Percentiles rank a stretch among this genome's conserved stretches.
These are phyloP conservation scores for Vulpes ferrilata DNA, from an alignment of 2,113 vertebrate species.

Conservation along the genomic window DNA sequence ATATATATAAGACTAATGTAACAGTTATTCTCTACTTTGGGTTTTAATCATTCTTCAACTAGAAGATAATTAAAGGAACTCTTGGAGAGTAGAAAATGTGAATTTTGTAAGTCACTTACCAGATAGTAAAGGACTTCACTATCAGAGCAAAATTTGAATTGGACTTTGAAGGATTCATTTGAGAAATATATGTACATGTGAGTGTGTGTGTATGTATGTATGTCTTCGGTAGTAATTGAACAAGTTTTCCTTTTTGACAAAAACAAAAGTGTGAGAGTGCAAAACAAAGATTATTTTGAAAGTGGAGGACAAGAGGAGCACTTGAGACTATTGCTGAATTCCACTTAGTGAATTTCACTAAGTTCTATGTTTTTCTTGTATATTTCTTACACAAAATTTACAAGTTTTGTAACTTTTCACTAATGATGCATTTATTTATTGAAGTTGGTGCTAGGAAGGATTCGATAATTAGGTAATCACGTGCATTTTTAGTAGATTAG, in stretches of 20 bases:
- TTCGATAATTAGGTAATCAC: not conserved
- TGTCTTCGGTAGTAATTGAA: not conserved
- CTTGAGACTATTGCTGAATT: no score
- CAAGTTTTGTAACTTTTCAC: not conserved
- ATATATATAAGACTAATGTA: not conserved
- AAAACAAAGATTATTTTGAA: not conserved
- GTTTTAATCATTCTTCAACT: not conserved
- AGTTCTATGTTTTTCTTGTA: not conserved
- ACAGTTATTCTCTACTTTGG: not conserved
- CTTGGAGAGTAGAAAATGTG: not conserved
- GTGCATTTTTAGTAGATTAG: not conserved
- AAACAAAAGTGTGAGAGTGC: not conserved
- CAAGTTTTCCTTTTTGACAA: not conserved
- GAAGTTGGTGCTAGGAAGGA: not conserved
- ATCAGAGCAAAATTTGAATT: not conserved
- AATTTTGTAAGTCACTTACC: not conserved
- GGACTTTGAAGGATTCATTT: not conserved
- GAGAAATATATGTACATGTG: rapidly evolving
- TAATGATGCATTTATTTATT: not conserved
- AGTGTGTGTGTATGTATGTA: not conserved
- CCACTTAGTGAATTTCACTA: not conserved
- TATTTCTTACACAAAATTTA: not conserved
- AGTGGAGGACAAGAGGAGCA: not conserved
- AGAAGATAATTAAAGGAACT: not conserved
- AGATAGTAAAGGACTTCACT: not conserved